Percentiles rank a stretch among this genome's conserved stretches.
These are phyloP conservation scores for Siniperca obscura DNA, from an alignment of 2,797 vertebrate genomes.

Conservation along the genomic window DNA sequence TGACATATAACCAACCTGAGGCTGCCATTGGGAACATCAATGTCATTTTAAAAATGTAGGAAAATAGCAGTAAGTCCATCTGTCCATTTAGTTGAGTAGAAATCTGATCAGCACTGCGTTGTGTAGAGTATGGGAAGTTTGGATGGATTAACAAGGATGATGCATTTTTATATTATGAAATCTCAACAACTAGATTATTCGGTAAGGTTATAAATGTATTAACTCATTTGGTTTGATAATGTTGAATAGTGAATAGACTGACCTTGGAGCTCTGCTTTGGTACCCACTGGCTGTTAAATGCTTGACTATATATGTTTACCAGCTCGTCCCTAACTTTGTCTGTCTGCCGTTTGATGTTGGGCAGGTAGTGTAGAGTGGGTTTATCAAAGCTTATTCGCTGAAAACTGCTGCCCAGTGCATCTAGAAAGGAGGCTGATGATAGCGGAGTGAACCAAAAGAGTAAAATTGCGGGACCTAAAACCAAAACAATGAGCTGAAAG, in stretches of 20 bases:
- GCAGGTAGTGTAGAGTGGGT: background rate
- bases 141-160: background rate
- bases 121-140: background rate
- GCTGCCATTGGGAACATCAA: background rate
- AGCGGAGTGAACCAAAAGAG: background rate
- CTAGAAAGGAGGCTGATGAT: background rate
- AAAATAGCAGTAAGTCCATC: background rate
- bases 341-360: background rate
- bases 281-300: background rate
- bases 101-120: background rate
- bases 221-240: background rate
- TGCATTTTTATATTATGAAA: background rate
- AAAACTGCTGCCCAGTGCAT: background rate
- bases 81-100: background rate
- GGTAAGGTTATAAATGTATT: background rate
- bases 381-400: background rate
- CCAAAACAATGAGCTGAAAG: background rate
- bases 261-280: constrained; percentile 12
- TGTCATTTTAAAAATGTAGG: background rate
- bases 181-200: background rate
- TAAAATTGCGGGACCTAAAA: background rate
- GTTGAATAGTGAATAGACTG: background rate
- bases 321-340: background rate
- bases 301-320: background rate
- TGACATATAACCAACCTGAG: background rate